Conservation (phyloP, 2,797 vertebrate genomes). For the Labroides dimidiatus region DNA sequence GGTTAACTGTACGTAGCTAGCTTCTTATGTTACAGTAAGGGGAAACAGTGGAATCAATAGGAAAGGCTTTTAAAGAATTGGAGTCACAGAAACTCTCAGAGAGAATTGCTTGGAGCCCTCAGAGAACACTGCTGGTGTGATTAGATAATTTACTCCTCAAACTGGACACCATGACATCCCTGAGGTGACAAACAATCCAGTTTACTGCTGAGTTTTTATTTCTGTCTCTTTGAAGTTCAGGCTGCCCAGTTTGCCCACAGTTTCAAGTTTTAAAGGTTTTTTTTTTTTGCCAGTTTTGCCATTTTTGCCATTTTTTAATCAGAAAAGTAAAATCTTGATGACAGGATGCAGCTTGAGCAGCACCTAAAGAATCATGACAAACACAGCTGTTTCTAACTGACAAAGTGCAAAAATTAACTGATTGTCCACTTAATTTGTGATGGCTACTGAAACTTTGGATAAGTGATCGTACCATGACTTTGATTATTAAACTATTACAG, state of each 20-base stretch:
- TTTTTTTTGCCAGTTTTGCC: too few relatives aligned
- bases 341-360: too few relatives aligned
- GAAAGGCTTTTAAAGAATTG: constrained; percentile 61
- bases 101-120: constrained; percentile 64
- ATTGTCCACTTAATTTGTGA: too few relatives aligned
- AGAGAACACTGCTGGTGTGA: constrained; percentile 63
- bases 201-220: constrained; percentile 10
- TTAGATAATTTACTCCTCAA: constrained; percentile 85
- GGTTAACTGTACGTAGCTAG: constrained; percentile 78
- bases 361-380: too few relatives aligned
- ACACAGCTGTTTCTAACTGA: too few relatives aligned
- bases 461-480: too few relatives aligned
- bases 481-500: too few relatives aligned
- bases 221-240: constrained; percentile 61
- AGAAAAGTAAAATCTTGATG: too few relatives aligned
- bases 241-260: constrained; percentile 53
- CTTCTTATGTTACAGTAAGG: constrained; percentile 80
- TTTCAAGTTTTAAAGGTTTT: constrained; percentile 4
- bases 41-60: constrained; percentile 66
- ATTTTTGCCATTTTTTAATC: background rate
- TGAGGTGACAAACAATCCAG: constrained; percentile 62
- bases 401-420: too few relatives aligned
- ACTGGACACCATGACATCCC: constrained; percentile 71
- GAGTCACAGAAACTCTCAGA: constrained; percentile 46
- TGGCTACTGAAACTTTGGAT: too few relatives aligned